Base-by-base conservation (phyloP, 2,888 invertebrate species). In the Himalopsyche anomala region DNA sequence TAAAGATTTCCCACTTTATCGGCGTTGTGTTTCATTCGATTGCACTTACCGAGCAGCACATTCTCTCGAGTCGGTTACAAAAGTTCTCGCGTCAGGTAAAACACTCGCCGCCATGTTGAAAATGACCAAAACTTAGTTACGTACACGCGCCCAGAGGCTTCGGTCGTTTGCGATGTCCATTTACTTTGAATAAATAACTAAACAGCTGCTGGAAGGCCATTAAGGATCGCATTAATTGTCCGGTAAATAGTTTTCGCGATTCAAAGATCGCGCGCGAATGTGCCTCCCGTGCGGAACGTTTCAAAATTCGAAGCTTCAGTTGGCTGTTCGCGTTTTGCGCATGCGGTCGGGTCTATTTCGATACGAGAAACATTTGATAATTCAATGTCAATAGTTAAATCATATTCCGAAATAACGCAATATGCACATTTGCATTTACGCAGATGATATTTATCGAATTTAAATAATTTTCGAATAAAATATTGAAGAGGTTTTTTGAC, bases 321-420 rank as follows among this genome's bases (percentile, higher is more conserved):
- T 84, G 81, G 82, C 79, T 84, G 74, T 82, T 86, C 85, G 85
- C 87, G 83, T 85, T 87, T 84, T 86, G 85, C 87, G 87, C 87
- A 86, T 86, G 86, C 86, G 87, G 86, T 86, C 86, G 87, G 83
- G 40, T 80, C 83, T 82, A n/a, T 69, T 83, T 51, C 40, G 19
- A 36, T 74, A 12, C n/a, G 36, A 19, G 54, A 82, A 82, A 54
- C 17, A 82, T 62, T 38, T 40, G 82, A 55, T 54, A 82, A 38
- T 74, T 38, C 74, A 74, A 74, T 74, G 74, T 74, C 74, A 74
- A 74, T 36, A 74, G 36, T 74, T 36, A 36, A 74, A 74, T 74
- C 38, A 74, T 74, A 74, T 36, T 74, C 36, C 15, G 38, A 74
- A 74, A 62, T 8, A 62, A 62, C n/a, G 62, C 62, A 19, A 62